Evolutionary conservation across 2,113 vertebrate genomes (phyloP).

Genomic region (Aldabrachelys gigantea): DNA sequence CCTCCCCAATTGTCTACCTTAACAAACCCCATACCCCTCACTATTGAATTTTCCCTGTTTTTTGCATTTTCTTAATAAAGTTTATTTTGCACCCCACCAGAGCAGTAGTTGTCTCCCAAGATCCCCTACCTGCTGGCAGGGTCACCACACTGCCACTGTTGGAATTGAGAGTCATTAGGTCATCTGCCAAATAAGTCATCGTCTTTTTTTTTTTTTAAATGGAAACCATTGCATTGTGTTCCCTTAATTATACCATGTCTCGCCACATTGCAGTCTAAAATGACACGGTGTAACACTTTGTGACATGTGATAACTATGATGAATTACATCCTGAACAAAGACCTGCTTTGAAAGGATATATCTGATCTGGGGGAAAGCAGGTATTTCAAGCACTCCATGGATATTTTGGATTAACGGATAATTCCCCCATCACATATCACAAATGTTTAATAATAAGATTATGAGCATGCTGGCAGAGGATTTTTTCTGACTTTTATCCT

Average conservation of each 20-base stretch:
- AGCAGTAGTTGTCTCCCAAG: no score
- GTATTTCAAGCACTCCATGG: slow-evolving; percentile 41
- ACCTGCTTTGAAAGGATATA: slow-evolving; percentile 68
- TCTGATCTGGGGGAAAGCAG: slow-evolving; percentile 52
- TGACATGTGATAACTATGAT: slow-evolving; percentile 83
- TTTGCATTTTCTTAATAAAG: no score
- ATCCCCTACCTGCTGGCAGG: no score
- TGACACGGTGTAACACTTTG: slow-evolving; percentile 78
- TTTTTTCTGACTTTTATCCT: slow-evolving; percentile 48
- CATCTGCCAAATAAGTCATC: slow-evolving; percentile 63
- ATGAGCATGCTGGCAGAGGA: slow-evolving; percentile 8
- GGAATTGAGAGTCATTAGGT: slow-evolving; percentile 72
- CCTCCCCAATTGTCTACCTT: no score
- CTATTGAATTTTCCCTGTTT: no score
- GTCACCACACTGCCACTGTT: slow-evolving; percentile 21
- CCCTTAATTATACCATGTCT: slow-evolving; percentile 82
- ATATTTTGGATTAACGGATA: slow-evolving; percentile 43
- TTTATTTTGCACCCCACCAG: no score
- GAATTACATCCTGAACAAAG: slow-evolving; percentile 78
- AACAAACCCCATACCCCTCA: no score
- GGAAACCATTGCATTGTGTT: slow-evolving; percentile 68
- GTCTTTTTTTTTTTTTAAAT: slow-evolving; percentile 32
- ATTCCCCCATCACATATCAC: slow-evolving; percentile 25
- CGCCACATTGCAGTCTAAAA: slow-evolving; percentile 75
- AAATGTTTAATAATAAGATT: slow-evolving; percentile 70